These are phyloP conservation scores for Drosophila funebris DNA, from an alignment of 1,140 invertebrate species.

Conservation along the genomic window DNA sequence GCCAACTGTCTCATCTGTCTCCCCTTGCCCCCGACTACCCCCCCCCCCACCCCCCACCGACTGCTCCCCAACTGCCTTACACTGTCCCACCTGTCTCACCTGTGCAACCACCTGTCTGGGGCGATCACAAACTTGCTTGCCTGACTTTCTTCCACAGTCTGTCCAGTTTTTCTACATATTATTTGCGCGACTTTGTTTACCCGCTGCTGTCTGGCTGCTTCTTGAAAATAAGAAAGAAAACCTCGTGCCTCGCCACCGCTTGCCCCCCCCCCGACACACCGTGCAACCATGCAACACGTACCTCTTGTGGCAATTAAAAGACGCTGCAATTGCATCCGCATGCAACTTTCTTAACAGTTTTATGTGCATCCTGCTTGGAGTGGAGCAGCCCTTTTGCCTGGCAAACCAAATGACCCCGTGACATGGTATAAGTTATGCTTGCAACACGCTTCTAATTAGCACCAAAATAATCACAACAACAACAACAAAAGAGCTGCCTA, in stretches of 20 bases:
- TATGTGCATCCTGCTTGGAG: conserved; percentile 56
- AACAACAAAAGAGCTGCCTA: conserved; percentile 10
- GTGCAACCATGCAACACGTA: too few relatives aligned
- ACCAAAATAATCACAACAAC: conserved; percentile 4
- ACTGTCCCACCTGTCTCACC: neutral
- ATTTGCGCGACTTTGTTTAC: conserved; percentile 63
- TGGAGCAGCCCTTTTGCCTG: neutral
- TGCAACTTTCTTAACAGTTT: conserved; percentile 69
- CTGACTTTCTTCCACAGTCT: conserved; percentile 72
- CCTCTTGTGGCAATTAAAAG: conserved; percentile 59
- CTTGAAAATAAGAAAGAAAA: conserved; percentile 35
- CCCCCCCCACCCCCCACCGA: neutral
- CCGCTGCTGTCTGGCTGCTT: conserved; percentile 34
- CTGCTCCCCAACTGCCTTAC: neutral
- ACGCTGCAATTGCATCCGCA: conserved; percentile 54
- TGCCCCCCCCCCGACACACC: too few relatives aligned
- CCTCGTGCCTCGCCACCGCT: conserved; percentile 3
- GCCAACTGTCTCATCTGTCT: conserved; percentile 5
- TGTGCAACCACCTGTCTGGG: conserved; percentile 35
- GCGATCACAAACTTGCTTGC: conserved; percentile 47
- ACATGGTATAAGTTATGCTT: conserved; percentile 4
- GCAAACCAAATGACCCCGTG: conserved; percentile 11
- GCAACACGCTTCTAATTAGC: conserved; percentile 51
- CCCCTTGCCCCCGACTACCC: too few relatives aligned
- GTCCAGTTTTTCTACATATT: conserved; percentile 77